Evolutionary conservation across 1,140 invertebrate species (phyloP), one percentile per base, ranked within the genome.

Genomic region (Habropoda laboriosa): DNA sequence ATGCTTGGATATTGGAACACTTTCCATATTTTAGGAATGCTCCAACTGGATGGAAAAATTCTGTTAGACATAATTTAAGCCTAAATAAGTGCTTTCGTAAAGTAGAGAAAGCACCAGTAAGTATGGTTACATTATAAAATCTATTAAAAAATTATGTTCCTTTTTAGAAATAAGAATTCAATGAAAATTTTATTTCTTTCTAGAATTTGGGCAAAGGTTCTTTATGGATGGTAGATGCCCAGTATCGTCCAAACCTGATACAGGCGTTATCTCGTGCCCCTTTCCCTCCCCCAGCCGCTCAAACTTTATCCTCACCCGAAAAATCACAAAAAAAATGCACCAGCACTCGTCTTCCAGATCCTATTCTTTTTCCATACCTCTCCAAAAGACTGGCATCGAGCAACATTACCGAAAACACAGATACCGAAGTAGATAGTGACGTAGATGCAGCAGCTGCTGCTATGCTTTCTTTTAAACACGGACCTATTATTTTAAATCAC

Each of bases 1-100:
- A 99, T 90, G 96, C 97, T n/a, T 99, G 98, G 98, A 99, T 99
- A 80, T 94, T 98, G 83, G 96, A 97, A 83, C 98, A 99, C 91
- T 99, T 99, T 93, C 98, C 98, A 0, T 99, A 99, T 92, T 99
- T 99, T 93, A 97, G 97, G 89, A 97, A 97, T 86, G 98, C 98
- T 3, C 98, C 98, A 1, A 98, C 97, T 87, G 98, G 98, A 27
- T 99, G 98, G 98, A 99, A 99, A 94, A 99, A 99, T 93, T 98
- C 97, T 70, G 98, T 99, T 2, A 94, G 98, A 81, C 98, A 99
- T 92, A 99, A 99, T 93, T 93, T 99, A 51, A 99, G 98, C 35
- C 93, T 99, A 58, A 99, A 99, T 91, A 99, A 99, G 93, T 99
- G 98, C 92, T 99, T 99, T 93, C 96, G 98, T 81, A 99, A 99